phyloP scores from a whole-genome alignment of 2,797 vertebrate genomes.

The Mus minutoides region DNA sequence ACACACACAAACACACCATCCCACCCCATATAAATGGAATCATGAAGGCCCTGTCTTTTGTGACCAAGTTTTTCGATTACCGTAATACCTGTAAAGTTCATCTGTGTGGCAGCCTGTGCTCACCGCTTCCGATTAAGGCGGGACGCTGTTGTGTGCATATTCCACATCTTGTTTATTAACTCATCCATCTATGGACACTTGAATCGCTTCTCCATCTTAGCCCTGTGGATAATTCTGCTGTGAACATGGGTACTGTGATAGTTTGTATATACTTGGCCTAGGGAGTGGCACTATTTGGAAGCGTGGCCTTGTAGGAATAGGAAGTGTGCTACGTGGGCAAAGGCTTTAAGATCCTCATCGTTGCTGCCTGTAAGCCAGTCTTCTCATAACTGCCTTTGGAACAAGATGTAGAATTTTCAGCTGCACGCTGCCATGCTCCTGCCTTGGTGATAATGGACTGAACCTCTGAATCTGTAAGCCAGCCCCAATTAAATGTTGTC shows the following conservation, averaged over 20 bases:
- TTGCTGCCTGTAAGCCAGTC: background rate
- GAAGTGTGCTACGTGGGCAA: background rate
- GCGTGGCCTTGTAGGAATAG: background rate
- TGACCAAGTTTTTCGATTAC: background rate
- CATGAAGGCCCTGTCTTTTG: background rate
- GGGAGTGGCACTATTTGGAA: background rate
- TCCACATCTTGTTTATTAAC: background rate
- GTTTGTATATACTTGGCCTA: background rate
- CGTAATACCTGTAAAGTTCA: background rate
- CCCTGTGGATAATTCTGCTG: background rate
- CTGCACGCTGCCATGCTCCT: background rate
- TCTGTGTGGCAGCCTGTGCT: no score
- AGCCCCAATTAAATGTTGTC: background rate
- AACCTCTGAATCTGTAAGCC: background rate
- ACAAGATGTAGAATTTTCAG: background rate
- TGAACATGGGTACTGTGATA: background rate
- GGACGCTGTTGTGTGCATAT: no score
- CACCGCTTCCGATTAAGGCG: background rate
- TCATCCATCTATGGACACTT: background rate
- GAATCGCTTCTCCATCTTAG: background rate
- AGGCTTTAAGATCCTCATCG: background rate
- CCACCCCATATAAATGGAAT: background rate
- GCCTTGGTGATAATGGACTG: background rate
- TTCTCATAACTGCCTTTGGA: background rate
- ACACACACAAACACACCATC: background rate